A percentile compares a stretch with the other conserved stretches of the same genome.
Evolutionary conservation across 2,113 vertebrate species (phyloP).

Genomic region (Jaculus jaculus): DNA sequence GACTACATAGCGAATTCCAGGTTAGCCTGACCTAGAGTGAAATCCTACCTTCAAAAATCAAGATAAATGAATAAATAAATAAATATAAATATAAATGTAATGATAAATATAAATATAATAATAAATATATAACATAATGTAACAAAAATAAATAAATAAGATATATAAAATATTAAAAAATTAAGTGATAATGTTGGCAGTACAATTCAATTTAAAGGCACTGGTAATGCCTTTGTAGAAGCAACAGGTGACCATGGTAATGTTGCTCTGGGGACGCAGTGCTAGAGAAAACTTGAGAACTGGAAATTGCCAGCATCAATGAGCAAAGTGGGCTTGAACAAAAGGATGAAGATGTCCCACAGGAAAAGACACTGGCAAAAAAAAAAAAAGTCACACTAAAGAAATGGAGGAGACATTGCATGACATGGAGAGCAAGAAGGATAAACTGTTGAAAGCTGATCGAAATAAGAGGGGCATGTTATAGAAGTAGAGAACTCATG

Average conservation of each 20-base stretch:
- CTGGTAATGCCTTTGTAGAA: background rate
- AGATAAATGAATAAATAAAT: too few relatives aligned
- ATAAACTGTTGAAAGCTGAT: background rate
- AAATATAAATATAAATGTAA: too few relatives aligned
- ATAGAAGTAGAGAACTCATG: too few relatives aligned
- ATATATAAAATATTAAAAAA: too few relatives aligned
- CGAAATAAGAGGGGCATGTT: background rate
- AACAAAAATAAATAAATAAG: too few relatives aligned
- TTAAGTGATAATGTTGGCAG: background rate
- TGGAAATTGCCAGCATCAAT: background rate
- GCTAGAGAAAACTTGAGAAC: background rate
- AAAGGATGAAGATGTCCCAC: background rate
- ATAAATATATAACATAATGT: too few relatives aligned
- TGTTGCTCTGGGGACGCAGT: background rate
- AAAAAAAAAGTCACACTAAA: background rate
- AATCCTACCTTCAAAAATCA: too few relatives aligned
- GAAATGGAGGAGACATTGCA: background rate
- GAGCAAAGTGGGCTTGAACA: background rate
- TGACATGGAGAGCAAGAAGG: background rate
- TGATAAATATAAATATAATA: too few relatives aligned
- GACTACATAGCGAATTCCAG: too few relatives aligned
- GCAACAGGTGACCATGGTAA: background rate
- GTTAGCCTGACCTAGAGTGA: too few relatives aligned
- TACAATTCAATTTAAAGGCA: background rate
- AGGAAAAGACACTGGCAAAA: background rate